Base-by-base conservation (phyloP, 2,797 vertebrate genomes). In the Galago senegalensis region DNA sequence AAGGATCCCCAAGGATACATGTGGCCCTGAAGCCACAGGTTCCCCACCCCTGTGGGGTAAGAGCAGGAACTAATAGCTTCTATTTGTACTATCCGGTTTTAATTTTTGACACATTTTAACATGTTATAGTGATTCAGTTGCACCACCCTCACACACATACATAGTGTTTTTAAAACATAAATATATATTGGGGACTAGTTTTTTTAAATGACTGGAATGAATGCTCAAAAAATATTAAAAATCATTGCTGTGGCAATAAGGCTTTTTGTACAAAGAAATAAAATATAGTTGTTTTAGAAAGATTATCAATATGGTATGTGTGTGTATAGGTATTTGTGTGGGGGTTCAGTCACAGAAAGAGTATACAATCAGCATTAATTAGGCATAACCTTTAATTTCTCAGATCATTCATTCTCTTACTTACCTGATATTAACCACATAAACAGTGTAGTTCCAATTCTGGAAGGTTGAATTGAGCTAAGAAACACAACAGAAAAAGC, bases 391-490 rank as follows among this genome's bases (percentile, higher is more conserved):
- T 87, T 80, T 60, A 46, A 88, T 75, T 85, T 94, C 75, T n/a
- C 20, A 92, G 89, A 37, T 95, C 86, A 72, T 90, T 34, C 2
- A 85, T 37, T 81, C 18, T 65, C 46, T 92, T 56, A 97, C 96
- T 98, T 98, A 99, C 99, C 99, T 99, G 98, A 99, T 96, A 97
- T 99, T 98, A 89, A 99, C 97, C 20, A 99, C 98, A 94, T 98
- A 98, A n/a, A 99, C 98, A 0, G 98, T 98, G 27, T 99, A 99
- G 96, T 98, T 99, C 99, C 99, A 99, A 98, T 99, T 99, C 94
- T 99, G 98, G 94, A 99, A 99, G 4, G 99, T 99, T 76, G 99
- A 98, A 95, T 99, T 99, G 49, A 99, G 98, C 99, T 99, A 99
- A 75, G 98, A 99, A 98, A 98, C 93, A 98, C 89, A 97, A 98